Evolutionary conservation across 2,888 invertebrate species (phyloP).

Genomic region (Rhyacophila evoluta): DNA sequence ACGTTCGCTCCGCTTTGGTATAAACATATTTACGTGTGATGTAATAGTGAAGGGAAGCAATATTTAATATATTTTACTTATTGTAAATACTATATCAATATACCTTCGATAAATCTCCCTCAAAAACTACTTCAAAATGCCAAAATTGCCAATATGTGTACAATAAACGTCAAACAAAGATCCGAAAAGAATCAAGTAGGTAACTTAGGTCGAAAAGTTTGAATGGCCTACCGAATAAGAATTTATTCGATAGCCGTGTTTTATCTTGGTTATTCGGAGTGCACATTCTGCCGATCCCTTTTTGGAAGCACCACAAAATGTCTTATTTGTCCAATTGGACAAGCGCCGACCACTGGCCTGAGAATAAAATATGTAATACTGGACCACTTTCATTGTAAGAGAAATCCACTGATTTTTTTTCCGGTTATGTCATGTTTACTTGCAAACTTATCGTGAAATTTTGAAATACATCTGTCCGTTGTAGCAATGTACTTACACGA

Average conservation of each 20-base stretch:
- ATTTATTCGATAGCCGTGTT: constrained; percentile 23
- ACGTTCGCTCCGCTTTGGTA: too few species aligned
- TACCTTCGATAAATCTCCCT: too few species aligned
- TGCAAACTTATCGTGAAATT: neutral
- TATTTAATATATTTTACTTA: too few species aligned
- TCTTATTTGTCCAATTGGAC: constrained; percentile 43
- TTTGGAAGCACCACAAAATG: constrained; percentile 38
- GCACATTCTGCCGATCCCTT: constrained; percentile 33
- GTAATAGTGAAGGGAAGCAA: too few species aligned
- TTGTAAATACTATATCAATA: neutral
- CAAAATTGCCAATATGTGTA: neutral
- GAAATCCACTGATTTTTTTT: neutral
- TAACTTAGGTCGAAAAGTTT: neutral
- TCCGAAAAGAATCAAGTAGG: neutral
- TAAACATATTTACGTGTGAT: too few species aligned
- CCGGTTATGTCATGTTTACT: neutral
- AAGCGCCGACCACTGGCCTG: neutral
- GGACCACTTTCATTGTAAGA: neutral
- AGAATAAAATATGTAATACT: constrained; percentile 15
- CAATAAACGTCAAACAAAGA: neutral
- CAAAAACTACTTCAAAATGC: neutral
- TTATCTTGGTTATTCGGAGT: constrained; percentile 33
- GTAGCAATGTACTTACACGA: too few species aligned
- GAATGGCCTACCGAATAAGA: neutral
- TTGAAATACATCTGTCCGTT: neutral